phyloP scores from a whole-genome alignment of 2,113 vertebrate genomes.

The Passer domesticus region DNA sequence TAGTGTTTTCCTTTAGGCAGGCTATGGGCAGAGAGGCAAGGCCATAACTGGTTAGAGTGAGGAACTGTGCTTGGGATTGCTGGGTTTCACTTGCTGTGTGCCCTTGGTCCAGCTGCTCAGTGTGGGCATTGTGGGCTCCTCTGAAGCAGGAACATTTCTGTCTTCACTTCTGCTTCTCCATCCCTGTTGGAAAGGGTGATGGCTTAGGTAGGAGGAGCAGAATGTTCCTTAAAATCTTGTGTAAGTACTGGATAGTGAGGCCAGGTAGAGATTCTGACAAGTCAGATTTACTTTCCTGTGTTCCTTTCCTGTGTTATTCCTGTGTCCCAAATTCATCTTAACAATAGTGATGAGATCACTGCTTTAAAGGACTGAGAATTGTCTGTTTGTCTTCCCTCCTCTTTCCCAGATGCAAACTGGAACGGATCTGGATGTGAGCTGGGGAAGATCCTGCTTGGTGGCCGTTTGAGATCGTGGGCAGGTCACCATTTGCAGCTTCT shows the following conservation, averaged over 20 bases:
- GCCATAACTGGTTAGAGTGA: not conserved
- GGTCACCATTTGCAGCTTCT: constrained; percentile 65
- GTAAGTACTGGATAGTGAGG: not conserved
- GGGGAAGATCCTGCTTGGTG: constrained; percentile 54
- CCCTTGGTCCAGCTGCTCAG: not conserved
- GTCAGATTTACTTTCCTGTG: not conserved
- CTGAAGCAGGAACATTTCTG: not conserved
- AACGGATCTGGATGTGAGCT: constrained; percentile 58
- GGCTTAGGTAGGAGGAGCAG: not conserved
- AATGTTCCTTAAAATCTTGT: not conserved
- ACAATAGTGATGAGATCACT: not conserved
- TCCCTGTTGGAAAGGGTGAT: not conserved
- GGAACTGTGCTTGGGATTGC: not conserved
- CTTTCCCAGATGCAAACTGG: constrained; percentile 71
- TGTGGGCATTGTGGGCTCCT: not conserved
- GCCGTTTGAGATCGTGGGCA: constrained; percentile 58
- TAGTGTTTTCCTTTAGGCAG: not conserved
- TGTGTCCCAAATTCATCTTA: not conserved
- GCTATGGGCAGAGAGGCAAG: not conserved
- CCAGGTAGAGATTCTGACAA: not conserved
- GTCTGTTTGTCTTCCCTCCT: constrained; percentile 11
- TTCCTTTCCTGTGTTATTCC: accelerated
- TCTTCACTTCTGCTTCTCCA: not conserved
- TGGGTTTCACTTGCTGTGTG: not conserved
- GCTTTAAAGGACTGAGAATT: constrained; percentile 26